Conservation (phyloP, 2,888 invertebrate species). For the Odontocolon sp. region DNA sequence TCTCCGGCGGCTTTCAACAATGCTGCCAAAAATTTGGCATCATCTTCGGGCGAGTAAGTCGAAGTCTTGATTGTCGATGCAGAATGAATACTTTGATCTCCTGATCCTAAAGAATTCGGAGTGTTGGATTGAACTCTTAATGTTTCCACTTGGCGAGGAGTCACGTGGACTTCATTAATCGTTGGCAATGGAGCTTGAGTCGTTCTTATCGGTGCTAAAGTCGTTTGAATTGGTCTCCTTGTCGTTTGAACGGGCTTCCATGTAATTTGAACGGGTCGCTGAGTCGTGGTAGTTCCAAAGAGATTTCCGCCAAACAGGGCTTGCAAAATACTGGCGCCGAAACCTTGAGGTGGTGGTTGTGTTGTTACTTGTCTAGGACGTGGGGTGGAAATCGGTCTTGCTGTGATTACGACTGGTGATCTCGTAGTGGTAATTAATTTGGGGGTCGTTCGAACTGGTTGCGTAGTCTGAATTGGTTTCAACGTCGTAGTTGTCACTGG, state of each 20-base stretch:
- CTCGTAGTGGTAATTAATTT: constrained; percentile 49
- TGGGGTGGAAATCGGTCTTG: constrained; percentile 65
- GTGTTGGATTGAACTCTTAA: constrained; percentile 63
- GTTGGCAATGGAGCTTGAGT: neutral
- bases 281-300: constrained; percentile 65
- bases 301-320: constrained; percentile 74
- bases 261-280: constrained; percentile 73
- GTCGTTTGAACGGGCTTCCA: constrained; percentile 72
- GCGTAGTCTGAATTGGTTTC: too few species aligned
- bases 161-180: constrained; percentile 44
- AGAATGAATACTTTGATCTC: constrained; percentile 60
- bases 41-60: constrained; percentile 69
- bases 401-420: constrained; percentile 61
- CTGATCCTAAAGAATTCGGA: constrained; percentile 69
- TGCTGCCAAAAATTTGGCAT: constrained; percentile 74
- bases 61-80: constrained; percentile 59
- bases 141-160: constrained; percentile 58
- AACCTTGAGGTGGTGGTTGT: constrained; percentile 75
- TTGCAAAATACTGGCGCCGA: constrained; percentile 73
- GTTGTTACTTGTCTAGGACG: constrained; percentile 77
- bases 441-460: constrained; percentile 40
- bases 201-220: constrained; percentile 16
- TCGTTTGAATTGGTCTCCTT: constrained; percentile 57
- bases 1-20: constrained; percentile 69
- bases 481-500: constrained; percentile 33